phyloP scores from a whole-genome alignment of 2,888 invertebrate species.

The Diloba caeruleocephala region DNA sequence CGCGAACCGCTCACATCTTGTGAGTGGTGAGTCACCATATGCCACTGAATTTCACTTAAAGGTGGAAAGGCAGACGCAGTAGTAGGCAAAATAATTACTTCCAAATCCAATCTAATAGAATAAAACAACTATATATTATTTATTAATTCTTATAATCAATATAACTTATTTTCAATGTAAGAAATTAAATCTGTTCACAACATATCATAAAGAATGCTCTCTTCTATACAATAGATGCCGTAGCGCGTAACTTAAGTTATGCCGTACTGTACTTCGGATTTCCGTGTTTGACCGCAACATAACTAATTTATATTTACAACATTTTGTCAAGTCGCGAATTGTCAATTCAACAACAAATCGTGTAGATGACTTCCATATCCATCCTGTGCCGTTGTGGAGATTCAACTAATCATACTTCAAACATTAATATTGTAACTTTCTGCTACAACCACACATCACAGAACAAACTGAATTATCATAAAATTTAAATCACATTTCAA shows the following conservation, averaged over 20 bases:
- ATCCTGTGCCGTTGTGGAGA: conserved; percentile 48
- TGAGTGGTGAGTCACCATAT: too few species aligned
- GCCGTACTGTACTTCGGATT: conserved; percentile 65
- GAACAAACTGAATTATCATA: conserved; percentile 62
- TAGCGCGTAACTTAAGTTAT: conserved; percentile 66
- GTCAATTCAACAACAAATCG: conserved; percentile 53
- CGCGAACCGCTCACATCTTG: too few species aligned
- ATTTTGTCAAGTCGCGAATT: conserved; percentile 55
- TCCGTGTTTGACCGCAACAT: conserved; percentile 59
- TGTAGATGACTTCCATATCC: conserved; percentile 46
- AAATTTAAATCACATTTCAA: conserved; percentile 77
- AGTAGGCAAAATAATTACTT: too few species aligned
- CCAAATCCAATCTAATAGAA: conserved; percentile 9
- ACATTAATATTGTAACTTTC: conserved; percentile 52
- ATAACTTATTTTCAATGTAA: conserved; percentile 68
- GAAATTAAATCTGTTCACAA: conserved; percentile 76
- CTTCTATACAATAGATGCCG: conserved; percentile 76
- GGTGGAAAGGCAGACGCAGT: too few species aligned
- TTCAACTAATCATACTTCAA: conserved; percentile 53
- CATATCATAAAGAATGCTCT: conserved; percentile 70
- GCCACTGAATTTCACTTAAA: too few species aligned
- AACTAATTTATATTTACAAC: conserved; percentile 63
- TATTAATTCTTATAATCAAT: conserved; percentile 77
- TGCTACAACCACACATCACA: conserved; percentile 55
- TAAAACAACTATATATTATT: conserved; percentile 55